Conservation (phyloP, 2,888 invertebrate species). For the Netelia fuscicornis region DNA sequence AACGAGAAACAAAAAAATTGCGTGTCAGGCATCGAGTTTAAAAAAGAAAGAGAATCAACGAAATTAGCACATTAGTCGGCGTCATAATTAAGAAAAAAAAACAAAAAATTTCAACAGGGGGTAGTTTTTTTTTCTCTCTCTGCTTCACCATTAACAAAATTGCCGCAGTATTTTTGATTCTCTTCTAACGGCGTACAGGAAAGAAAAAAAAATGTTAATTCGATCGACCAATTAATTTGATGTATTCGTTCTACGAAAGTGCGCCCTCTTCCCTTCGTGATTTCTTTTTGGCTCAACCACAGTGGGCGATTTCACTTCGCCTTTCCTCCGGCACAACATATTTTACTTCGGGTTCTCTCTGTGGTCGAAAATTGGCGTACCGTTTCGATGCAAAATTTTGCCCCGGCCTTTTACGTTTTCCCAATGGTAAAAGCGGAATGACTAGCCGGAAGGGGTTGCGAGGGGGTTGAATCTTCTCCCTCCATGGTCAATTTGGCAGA, state of each 20-base stretch:
- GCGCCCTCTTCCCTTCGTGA: not conserved
- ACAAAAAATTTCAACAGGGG: not conserved
- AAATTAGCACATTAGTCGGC: slow-evolving; percentile 17
- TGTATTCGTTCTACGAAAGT: slow-evolving; percentile 6
- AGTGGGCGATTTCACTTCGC: not conserved
- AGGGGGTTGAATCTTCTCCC: slow-evolving; percentile 12
- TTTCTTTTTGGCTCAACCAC: not conserved
- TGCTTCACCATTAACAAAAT: slow-evolving; percentile 22
- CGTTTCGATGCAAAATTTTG: not conserved
- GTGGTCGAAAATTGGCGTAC: not conserved
- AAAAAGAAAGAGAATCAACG: slow-evolving; percentile 6
- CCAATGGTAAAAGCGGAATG: not conserved
- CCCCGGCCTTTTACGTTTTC: slow-evolving; percentile 1
- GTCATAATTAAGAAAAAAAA: slow-evolving; percentile 2
- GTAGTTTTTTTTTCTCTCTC: not conserved
- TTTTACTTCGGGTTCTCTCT: not conserved
- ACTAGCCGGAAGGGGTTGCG: not conserved
- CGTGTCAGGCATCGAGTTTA: not conserved
- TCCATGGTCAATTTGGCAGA: slow-evolving; percentile 71
- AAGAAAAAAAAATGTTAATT: slow-evolving; percentile 50
- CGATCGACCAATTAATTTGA: slow-evolving; percentile 57
- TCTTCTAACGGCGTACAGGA: slow-evolving; percentile 9
- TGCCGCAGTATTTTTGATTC: slow-evolving; percentile 14
- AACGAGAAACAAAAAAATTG: slow-evolving; percentile 16
- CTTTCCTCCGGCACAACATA: not conserved